Evolutionary conservation across 2,888 invertebrate species (phyloP).

Genomic region (Ectemnius continuus): DNA sequence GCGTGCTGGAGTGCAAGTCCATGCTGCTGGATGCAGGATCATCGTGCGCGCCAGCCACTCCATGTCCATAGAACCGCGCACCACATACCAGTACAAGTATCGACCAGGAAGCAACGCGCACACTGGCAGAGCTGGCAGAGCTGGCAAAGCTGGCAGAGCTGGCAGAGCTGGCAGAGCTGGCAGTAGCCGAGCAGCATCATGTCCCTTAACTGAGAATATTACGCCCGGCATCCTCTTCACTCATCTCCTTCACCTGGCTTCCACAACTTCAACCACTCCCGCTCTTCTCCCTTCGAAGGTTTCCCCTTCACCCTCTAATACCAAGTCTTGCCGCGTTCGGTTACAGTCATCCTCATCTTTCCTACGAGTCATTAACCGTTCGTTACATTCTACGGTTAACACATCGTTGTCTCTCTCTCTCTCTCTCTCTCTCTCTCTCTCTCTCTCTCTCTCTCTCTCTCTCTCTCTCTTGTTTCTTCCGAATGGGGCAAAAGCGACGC

Average conservation of each 20-base stretch:
- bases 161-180: not conserved
- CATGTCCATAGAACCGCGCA: constrained; percentile 46
- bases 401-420: not conserved
- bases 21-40: no score
- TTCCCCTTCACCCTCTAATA: constrained; percentile 61
- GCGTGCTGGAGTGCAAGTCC: no score
- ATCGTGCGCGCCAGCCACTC: no score
- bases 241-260: constrained; percentile 39
- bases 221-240: constrained; percentile 62
- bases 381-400: no score
- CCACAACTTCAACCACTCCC: constrained; percentile 44
- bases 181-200: constrained; percentile 12
- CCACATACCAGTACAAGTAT: constrained; percentile 53
- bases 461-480: constrained; percentile 1
- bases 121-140: not conserved
- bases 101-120: constrained; percentile 68
- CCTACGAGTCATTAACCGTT: not conserved
- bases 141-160: no score
- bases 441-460: not conserved
- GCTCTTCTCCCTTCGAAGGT: constrained; percentile 64
- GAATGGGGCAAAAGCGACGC: no score
- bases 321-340: constrained; percentile 53
- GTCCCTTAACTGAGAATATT: constrained; percentile 66
- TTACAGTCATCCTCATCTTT: constrained; percentile 36
- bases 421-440: constrained; percentile 16